A percentile compares a stretch with the other conserved stretches of the same genome.
These are phyloP conservation scores for Piprites chloris DNA, from an alignment of 2,113 vertebrate genomes.

Conservation along the genomic window DNA sequence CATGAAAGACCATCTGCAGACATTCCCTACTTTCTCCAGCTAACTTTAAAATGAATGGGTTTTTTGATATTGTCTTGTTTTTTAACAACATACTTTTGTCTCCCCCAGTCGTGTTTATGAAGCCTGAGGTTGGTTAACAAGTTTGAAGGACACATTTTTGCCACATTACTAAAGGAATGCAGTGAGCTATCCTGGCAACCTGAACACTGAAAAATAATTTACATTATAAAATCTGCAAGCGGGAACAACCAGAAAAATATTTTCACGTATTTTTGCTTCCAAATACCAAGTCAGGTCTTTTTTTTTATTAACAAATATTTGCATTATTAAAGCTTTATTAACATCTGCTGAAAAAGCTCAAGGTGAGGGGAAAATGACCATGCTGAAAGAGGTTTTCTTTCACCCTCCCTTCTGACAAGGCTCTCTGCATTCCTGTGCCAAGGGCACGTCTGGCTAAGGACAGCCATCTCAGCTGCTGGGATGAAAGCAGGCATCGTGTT, in stretches of 20 bases:
- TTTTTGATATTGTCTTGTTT: not conserved
- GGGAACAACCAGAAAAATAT: not conserved
- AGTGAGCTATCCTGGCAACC: not conserved
- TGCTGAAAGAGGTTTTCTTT: conserved; percentile 6
- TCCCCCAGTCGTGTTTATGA: not conserved
- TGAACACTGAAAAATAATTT: not conserved
- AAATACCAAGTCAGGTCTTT: not conserved
- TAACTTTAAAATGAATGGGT: not conserved
- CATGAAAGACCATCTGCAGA: not conserved
- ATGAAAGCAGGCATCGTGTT: conserved; percentile 39
- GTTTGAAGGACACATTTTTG: conserved; percentile 16
- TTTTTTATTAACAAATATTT: not conserved
- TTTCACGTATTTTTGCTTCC: not conserved
- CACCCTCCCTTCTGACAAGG: not conserved
- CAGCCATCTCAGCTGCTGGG: conserved; percentile 5
- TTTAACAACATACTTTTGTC: not conserved
- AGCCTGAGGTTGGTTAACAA: not conserved
- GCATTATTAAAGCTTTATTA: conserved; percentile 13
- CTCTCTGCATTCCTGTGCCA: conserved; percentile 29
- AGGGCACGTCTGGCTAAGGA: not conserved
- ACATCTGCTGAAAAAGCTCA: conserved; percentile 19
- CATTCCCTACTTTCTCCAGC: not conserved
- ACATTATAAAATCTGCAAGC: not conserved
- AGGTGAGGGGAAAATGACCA: not conserved
- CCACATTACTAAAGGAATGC: not conserved